These are phyloP conservation scores for Plebejus argus DNA, from an alignment of 2,888 invertebrate species.

Conservation along the genomic window DNA sequence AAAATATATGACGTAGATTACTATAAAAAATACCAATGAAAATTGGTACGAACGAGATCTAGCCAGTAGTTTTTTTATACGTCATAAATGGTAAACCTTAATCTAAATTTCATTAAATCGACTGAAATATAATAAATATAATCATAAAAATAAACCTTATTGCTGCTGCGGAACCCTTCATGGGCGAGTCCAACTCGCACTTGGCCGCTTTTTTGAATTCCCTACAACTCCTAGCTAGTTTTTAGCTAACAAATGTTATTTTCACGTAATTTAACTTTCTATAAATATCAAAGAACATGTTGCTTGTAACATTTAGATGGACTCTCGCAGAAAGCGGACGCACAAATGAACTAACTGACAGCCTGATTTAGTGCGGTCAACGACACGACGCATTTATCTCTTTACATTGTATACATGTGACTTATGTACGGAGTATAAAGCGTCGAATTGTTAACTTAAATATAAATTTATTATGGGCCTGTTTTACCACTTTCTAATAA, in stretches of 20 bases:
- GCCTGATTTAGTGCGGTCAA: conserved; percentile 71
- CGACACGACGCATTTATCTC: conserved; percentile 45
- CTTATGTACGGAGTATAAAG: not conserved
- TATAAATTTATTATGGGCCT: not conserved
- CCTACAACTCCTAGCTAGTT: not conserved
- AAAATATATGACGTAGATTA: too few species aligned
- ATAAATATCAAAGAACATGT: conserved; percentile 8
- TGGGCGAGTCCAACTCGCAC: too few species aligned
- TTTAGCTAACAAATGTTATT: not conserved
- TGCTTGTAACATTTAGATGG: conserved; percentile 7
- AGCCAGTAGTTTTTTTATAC: too few species aligned
- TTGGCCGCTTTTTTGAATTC: too few species aligned
- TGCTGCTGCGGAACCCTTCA: too few species aligned
- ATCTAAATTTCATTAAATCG: too few species aligned
- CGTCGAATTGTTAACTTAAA: not conserved
- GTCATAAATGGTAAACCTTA: too few species aligned
- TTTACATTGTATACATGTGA: conserved; percentile 27
- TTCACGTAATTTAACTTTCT: not conserved
- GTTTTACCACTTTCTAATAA: too few species aligned
- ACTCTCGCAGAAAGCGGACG: conserved; percentile 42
- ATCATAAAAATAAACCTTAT: too few species aligned
- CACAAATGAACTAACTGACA: conserved; percentile 62
- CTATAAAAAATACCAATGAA: too few species aligned
- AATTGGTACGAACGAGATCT: too few species aligned
- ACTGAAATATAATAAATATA: too few species aligned